phyloP scores from a whole-genome alignment of 2,888 invertebrate genomes.

The Pseudanteris insignis region DNA sequence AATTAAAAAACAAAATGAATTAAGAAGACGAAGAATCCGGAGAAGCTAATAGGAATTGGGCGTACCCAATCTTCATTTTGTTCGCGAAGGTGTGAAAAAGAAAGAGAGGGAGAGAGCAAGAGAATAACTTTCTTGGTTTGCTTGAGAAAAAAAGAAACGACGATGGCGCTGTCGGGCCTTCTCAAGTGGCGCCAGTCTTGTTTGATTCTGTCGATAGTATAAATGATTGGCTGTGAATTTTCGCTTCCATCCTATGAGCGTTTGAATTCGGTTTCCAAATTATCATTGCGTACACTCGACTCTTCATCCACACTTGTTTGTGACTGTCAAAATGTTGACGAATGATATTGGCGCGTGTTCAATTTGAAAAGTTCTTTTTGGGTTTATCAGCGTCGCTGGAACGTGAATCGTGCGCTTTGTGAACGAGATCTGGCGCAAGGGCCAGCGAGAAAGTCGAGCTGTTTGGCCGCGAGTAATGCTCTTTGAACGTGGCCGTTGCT shows the following conservation, averaged over 20 bases:
- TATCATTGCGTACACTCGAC: too few species aligned
- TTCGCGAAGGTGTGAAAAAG: too few species aligned
- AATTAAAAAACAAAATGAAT: too few species aligned
- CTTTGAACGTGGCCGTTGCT: constrained; percentile 52
- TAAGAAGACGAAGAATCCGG: constrained; percentile 19
- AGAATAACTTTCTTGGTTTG: constrained; percentile 22
- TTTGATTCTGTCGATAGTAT: too few species aligned
- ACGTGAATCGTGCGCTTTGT: constrained; percentile 56
- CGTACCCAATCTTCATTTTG: too few species aligned
- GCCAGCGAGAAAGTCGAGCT: constrained; percentile 58
- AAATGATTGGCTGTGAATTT: too few species aligned
- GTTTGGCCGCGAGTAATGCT: constrained; percentile 57
- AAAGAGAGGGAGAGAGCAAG: constrained; percentile 8
- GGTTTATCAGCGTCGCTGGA: constrained; percentile 23
- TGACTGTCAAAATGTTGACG: too few species aligned
- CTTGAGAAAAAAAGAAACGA: constrained; percentile 3
- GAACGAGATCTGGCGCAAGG: constrained; percentile 63
- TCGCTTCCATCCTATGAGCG: too few species aligned
- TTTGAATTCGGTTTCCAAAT: too few species aligned
- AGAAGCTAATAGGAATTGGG: too few species aligned
- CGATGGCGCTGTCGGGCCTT: constrained; percentile 18
- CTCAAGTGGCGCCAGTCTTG: not conserved
- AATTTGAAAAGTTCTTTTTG: constrained; percentile 29
- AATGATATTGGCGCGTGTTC: constrained; percentile 9
- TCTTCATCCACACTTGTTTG: not conserved